These are phyloP conservation scores for Albula goreensis DNA, from an alignment of 2,113 vertebrate species.

Conservation along the genomic window DNA sequence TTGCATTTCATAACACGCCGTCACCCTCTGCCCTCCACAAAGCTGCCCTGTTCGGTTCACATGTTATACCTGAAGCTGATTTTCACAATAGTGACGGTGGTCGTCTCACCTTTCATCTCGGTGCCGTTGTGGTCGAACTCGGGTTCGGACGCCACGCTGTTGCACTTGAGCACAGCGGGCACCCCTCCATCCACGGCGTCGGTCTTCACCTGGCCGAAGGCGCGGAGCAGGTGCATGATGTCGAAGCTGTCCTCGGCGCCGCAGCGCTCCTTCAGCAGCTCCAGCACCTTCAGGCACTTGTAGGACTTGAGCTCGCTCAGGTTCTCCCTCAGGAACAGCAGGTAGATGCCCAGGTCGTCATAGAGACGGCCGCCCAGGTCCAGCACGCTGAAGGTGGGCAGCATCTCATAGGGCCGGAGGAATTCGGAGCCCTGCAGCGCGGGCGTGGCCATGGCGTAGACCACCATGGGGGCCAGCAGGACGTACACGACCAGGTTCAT, in stretches of 20 bases:
- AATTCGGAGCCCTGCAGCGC: constrained; percentile 67
- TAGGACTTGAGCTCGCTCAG: constrained; percentile 92
- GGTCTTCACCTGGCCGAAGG: constrained; percentile 82
- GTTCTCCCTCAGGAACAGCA: constrained; percentile 92
- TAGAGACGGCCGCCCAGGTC: constrained; percentile 66
- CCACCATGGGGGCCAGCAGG: constrained; percentile 73
- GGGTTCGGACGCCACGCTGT: not conserved
- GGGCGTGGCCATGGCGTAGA: constrained; percentile 78
- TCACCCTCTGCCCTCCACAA: no score
- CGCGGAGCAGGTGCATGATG: constrained; percentile 77
- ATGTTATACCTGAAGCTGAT: not conserved
- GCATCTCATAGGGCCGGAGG: constrained; percentile 81
- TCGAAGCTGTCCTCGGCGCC: constrained; percentile 70
- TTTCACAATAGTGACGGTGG: not conserved
- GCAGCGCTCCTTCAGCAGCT: constrained; percentile 72
- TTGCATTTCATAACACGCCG: no score
- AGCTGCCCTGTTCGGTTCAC: no score
- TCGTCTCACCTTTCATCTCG: constrained; percentile 60
- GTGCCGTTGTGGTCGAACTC: not conserved
- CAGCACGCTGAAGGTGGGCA: constrained; percentile 83
- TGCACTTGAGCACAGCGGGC: rapidly evolving
- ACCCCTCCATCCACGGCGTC: constrained; percentile 76
- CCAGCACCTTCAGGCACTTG: constrained; percentile 92
- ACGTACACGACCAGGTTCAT: constrained; percentile 85
- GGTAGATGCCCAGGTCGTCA: constrained; percentile 85